These are phyloP conservation scores for Falco berigora DNA, from an alignment of 2,797 vertebrate genomes.

Conservation along the genomic window DNA sequence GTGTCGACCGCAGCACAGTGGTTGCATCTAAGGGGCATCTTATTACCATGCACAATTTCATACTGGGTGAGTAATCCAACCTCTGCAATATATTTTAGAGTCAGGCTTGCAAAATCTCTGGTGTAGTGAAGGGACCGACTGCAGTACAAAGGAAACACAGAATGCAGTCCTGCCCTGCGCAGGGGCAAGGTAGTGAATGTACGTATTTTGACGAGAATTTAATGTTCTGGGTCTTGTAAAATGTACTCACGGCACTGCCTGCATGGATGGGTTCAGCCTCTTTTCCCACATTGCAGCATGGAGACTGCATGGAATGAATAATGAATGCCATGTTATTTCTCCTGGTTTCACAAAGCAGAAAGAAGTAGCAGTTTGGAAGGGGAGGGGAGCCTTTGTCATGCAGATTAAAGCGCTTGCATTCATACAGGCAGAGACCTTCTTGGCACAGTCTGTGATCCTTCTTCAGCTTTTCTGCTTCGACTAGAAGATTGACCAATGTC, in stretches of 20 bases:
- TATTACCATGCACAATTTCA: not conserved
- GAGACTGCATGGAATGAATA: not conserved
- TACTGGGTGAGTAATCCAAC: not conserved
- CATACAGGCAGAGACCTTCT: not conserved
- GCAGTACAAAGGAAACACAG: not conserved
- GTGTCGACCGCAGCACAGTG: not conserved
- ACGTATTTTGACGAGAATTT: not conserved
- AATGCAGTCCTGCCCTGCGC: not conserved
- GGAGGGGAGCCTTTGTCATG: slow-evolving; percentile 3
- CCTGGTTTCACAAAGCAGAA: not conserved
- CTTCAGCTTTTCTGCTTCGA: not conserved
- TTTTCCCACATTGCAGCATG: not conserved
- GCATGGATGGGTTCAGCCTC: not conserved
- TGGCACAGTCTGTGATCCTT: not conserved
- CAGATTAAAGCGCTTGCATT: not conserved
- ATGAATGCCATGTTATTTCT: not conserved
- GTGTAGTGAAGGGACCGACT: not conserved
- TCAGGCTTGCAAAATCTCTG: not conserved
- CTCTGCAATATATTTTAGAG: not conserved
- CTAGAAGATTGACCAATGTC: not conserved
- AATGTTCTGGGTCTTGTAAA: not conserved
- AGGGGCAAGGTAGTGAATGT: not conserved
- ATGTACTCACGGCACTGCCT: rapidly evolving
- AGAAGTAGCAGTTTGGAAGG: not conserved
- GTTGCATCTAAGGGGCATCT: not conserved